Evolutionary conservation across 2,797 vertebrate species (phyloP).

Genomic region (Australoheros facetus): DNA sequence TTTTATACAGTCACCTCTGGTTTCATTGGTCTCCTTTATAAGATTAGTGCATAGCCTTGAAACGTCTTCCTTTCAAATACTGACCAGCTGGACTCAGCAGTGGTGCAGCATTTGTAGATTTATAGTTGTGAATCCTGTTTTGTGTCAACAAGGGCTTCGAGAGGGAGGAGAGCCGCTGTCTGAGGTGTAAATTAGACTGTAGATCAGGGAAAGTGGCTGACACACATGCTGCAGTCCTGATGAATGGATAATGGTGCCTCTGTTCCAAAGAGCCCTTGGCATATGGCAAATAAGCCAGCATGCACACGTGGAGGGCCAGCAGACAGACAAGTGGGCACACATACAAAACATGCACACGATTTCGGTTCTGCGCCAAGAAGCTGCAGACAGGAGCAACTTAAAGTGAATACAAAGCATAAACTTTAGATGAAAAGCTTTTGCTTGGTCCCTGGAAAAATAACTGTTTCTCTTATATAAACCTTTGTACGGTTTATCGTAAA

Average conservation of each 20-base stretch:
- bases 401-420: slow-evolving; percentile 47
- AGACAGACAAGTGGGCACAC: slow-evolving; percentile 39
- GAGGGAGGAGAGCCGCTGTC: slow-evolving; percentile 36
- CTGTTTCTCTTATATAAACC: background rate
- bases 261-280: slow-evolving; percentile 56
- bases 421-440: background rate
- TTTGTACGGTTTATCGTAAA: background rate
- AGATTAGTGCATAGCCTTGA: slow-evolving; percentile 14
- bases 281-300: slow-evolving; percentile 63
- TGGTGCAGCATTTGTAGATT: slow-evolving; percentile 43
- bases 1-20: slow-evolving; percentile 21
- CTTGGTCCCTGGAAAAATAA: background rate
- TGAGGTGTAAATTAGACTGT: slow-evolving; percentile 65
- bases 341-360: background rate
- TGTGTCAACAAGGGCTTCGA: slow-evolving; percentile 47
- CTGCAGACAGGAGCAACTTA: slow-evolving; percentile 46
- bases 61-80: slow-evolving; percentile 28
- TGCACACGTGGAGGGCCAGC: slow-evolving; percentile 34
- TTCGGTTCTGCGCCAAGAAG: slow-evolving; percentile 23
- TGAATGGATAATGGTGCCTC: slow-evolving; percentile 65
- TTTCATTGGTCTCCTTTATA: slow-evolving; percentile 8
- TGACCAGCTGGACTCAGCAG: slow-evolving; percentile 14
- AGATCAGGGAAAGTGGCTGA: slow-evolving; percentile 54
- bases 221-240: slow-evolving; percentile 55
- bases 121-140: slow-evolving; percentile 49